These are phyloP conservation scores for Rotaria sp. DNA, from an alignment of 2,888 invertebrate species.

Conservation along the genomic window DNA sequence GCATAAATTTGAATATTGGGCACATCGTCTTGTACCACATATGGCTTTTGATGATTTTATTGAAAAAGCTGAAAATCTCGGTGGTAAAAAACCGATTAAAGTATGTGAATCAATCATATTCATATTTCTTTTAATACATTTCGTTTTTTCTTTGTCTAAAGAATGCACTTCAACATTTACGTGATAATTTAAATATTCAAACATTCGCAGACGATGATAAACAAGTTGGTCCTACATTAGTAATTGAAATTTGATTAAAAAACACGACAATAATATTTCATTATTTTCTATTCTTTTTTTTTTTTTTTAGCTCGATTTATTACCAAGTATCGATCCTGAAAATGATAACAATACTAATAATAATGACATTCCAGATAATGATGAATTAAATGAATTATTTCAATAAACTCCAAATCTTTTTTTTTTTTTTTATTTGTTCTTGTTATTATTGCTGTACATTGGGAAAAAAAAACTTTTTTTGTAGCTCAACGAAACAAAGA, in stretches of 20 bases:
- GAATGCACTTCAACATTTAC: slow-evolving; percentile 4
- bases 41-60: slow-evolving; percentile 78
- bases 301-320: neutral
- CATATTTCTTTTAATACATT: neutral
- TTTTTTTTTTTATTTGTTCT: neutral
- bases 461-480: neutral
- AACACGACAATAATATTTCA: neutral
- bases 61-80: slow-evolving; percentile 70
- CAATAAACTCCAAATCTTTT: neutral
- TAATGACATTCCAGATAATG: neutral
- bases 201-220: neutral
- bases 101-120: slow-evolving; percentile 52
- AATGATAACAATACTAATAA: neutral
- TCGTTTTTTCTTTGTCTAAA: neutral
- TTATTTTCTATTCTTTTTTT: neutral
- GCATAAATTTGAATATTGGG: slow-evolving; percentile 74
- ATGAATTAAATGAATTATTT: slow-evolving; percentile 7
- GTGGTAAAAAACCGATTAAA: slow-evolving; percentile 71
- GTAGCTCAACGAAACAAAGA: neutral
- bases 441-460: neutral
- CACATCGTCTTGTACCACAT: slow-evolving; percentile 80
- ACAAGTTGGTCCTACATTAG: neutral
- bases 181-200: slow-evolving; percentile 10
- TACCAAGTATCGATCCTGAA: neutral
- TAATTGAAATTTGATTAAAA: neutral